Evolutionary conservation across 2,888 invertebrate genomes (phyloP), one percentile per base, ranked within the genome.

Genomic region (Ctena decussata): DNA sequence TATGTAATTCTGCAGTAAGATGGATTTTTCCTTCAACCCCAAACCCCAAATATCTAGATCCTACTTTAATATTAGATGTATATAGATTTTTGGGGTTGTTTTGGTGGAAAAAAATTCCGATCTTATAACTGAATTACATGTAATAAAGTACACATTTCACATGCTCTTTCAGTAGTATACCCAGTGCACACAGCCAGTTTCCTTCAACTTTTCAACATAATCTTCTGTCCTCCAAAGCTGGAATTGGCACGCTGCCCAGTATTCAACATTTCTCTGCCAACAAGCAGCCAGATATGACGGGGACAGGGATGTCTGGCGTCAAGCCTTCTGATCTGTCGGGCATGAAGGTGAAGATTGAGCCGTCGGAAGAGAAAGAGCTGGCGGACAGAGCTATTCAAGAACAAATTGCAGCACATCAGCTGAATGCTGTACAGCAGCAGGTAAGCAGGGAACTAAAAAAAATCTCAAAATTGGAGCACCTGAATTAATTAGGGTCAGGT

Each of bases 321-420:
- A 85, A 85, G 32, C 83, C 78, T 5, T 88, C 88, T 12, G 88
- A 88, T n/a, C 72, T 88, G 35, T 80, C 86, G 39, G 89, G 82
- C 27, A 82, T 89, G 84, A 89, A 89, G 74, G 71, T 89, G 53
- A 89, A 89, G 65, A 80, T 78, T n/a, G 89, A 89, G 30, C 82
- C 84, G 0, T 44, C 84, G 39, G 89, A 89, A 37, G 89, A 89
- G 60, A 89, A 86, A 27, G 89, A 89, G 65, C 77, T 89, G 5
- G 89, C 89, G 3, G 89, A 89, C 75, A 84, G 89, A 71, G 82
- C 89, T 1, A 89, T 89, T 82, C 89, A 89, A 70, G 86, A 89
- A 46, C 82, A 86, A 49, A 86, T 89, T 30, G 86, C 89, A 2
- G 89, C 89, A 27, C 89, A 89, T 73, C 89, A 86, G 57, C 78